These are phyloP conservation scores for Alitta virens DNA, from an alignment of 2,888 invertebrate genomes.

Conservation along the genomic window DNA sequence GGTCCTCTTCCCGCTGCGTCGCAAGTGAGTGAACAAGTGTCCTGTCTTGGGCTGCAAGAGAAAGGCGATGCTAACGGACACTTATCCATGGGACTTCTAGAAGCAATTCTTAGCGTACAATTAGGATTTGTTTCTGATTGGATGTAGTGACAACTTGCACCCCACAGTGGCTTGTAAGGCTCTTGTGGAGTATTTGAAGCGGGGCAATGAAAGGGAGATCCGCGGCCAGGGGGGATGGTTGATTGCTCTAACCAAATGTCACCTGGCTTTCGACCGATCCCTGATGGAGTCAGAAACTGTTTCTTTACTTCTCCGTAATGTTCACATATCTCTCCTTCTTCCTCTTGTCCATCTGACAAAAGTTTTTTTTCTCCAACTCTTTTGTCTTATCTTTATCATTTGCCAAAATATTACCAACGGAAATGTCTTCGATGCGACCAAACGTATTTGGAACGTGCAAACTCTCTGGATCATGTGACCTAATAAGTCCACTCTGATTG, in stretches of 20 bases:
- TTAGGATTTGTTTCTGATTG: background rate
- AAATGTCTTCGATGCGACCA: conserved; percentile 53
- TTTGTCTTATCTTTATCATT: conserved; percentile 48
- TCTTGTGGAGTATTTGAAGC: background rate
- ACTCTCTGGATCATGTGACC: conserved; percentile 10
- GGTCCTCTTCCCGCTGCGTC: background rate
- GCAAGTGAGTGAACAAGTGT: background rate
- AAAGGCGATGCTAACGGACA: background rate
- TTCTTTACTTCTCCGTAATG: conserved; percentile 15
- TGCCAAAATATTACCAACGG: conserved; percentile 50
- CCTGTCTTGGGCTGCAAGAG: background rate
- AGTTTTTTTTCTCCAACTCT: conserved; percentile 43
- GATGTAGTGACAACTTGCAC: background rate
- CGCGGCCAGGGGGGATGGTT: background rate
- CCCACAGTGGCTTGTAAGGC: background rate
- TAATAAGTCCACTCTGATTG: conserved; percentile 4
- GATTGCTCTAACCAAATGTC: background rate
- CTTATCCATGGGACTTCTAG: background rate
- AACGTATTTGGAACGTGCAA: conserved; percentile 29
- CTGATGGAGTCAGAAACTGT: background rate
- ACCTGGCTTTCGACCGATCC: background rate
- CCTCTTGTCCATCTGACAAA: conserved; percentile 21
- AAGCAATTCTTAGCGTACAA: background rate
- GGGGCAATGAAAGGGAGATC: background rate
- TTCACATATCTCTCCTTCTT: conserved; percentile 5